A percentile compares a stretch with the other conserved stretches of the same genome.
phyloP scores from a whole-genome alignment of 2,888 invertebrate species.

The Lepidochrysops patricia region DNA sequence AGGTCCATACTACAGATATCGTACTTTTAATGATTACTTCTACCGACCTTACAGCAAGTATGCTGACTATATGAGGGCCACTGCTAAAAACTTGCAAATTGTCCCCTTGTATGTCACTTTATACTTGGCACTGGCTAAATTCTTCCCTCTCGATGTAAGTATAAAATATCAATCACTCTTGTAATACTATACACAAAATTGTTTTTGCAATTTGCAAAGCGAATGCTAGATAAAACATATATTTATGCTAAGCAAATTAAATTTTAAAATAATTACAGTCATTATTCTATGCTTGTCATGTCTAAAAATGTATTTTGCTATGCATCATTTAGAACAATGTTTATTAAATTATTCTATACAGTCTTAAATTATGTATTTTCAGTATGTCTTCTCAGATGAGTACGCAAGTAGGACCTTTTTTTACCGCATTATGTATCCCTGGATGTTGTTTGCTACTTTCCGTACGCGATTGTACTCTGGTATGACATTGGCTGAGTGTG shows the following conservation, averaged over 20 bases:
- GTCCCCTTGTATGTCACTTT: slow-evolving; percentile 79
- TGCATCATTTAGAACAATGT: too few species aligned
- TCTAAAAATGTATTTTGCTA: too few species aligned
- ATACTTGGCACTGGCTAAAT: slow-evolving; percentile 77
- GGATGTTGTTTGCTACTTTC: slow-evolving; percentile 90
- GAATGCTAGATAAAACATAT: not conserved
- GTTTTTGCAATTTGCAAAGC: too few species aligned
- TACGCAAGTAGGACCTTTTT: slow-evolving; percentile 82
- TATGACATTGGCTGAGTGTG: slow-evolving; percentile 91
- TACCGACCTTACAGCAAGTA: slow-evolving; percentile 78
- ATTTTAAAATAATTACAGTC: not conserved
- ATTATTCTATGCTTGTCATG: too few species aligned
- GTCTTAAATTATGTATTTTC: slow-evolving; percentile 37
- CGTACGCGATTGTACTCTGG: slow-evolving; percentile 93
- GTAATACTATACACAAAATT: too few species aligned
- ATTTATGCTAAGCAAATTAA: not conserved
- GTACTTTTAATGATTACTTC: slow-evolving; percentile 88
- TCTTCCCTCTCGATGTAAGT: slow-evolving; percentile 84
- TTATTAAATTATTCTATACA: too few species aligned
- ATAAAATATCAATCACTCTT: too few species aligned
- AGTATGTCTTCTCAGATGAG: slow-evolving; percentile 88
- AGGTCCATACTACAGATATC: slow-evolving; percentile 96
- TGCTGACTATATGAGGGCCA: slow-evolving; percentile 75
- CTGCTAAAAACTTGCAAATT: slow-evolving; percentile 78
- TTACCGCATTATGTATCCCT: slow-evolving; percentile 89